Evolutionary conservation across 1,140 invertebrate genomes (phyloP), one percentile per base, ranked within the genome.

Genomic region (Hycleus phaleratus): DNA sequence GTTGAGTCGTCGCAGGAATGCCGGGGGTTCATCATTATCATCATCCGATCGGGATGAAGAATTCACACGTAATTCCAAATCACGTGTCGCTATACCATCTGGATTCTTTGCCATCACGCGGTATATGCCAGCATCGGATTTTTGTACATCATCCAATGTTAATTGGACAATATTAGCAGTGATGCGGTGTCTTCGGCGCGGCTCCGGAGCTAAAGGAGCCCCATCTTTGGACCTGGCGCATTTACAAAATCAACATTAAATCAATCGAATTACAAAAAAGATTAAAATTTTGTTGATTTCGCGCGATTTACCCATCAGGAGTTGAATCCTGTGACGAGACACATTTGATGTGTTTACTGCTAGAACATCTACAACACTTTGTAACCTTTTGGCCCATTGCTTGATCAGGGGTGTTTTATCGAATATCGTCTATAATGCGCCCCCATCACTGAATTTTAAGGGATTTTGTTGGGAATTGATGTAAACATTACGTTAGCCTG

Each of bases 1-100:
- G 59, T 82, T 85, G 4, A 93, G 78, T 56, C 86, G 78, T 52
- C 88, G 79, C 5, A 90, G 72, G 71, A 93, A 92, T 38, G 81
- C 72, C 1, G 89, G 89, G n/a, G 85, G 85, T 73, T 86, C 83
- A 61, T 85, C 84, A 52, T 81, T 81, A 45, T 77, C 74, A 10
- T 75, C 71, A 44, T 43, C 44, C 1, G 40, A 42, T 43, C 9
- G 39, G 38, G 45, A 25, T 43, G 48, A 9, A 18, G 56, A 42
- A 10, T 54, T 55, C n/a, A 58, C 57, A 32, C 71, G 63, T 50
- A 78, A 59, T 52, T 75, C 70, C 18, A 76, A 25, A 24, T 72
- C 69, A 44, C 69, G 68, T 11, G 62, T 60, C 5, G 71, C 72
- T 56, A 72, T 73, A 38, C 75, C 78, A 4, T 73, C 69, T 10